Base-by-base conservation (phyloP, 2,797 vertebrate species). In the Lophura swinhoii region DNA sequence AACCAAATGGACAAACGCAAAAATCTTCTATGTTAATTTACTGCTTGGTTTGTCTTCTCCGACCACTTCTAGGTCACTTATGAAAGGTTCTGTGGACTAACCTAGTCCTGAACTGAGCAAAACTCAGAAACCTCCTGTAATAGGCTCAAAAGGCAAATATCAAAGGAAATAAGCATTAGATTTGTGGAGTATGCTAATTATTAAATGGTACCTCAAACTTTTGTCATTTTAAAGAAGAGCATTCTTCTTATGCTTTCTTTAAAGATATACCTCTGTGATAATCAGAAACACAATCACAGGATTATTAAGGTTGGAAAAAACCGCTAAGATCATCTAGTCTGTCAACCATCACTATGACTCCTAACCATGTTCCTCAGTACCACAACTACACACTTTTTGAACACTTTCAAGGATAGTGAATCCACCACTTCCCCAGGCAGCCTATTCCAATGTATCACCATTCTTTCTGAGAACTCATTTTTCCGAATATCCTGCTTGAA, bases 1-100 rank as follows among this genome's bases (percentile, higher is more conserved):
- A 90, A 77, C 22, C 8, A 63, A 14, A 46, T 46, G 44, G 44
- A 23, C 72, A 29, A 8, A 73, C 3, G 2, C 12, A 14, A 78
- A 87, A 84, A 81, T 5, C 11, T 82, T 56, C 87, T 84, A 67
- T 53, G 24, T 1, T 41, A 72, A 35, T 79, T 58, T 81, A 8
- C 8, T 10, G 3, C 78, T 63, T 3, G 0, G 2, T 58, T 41
- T 73, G 18, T 21, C 17, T 67, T 81, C 67, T 76, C 41, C 24
- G 73, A 16, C 6, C 28, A 24, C 20, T 71, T 1, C 0, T 18
- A 71, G 12, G 62, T 31, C 14, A 44, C 1, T 1, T 44, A 29
- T 0, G 0, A 84, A 80, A 21, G 4, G 20, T 77, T 60, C 8
- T 31, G 26, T 33, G 6, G 1, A 1, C 44, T 44, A 44, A 18